A percentile compares a stretch with the other conserved stretches of the same genome.
phyloP scores from a whole-genome alignment of 2,113 vertebrate genomes.

The Bathybates hornii region DNA sequence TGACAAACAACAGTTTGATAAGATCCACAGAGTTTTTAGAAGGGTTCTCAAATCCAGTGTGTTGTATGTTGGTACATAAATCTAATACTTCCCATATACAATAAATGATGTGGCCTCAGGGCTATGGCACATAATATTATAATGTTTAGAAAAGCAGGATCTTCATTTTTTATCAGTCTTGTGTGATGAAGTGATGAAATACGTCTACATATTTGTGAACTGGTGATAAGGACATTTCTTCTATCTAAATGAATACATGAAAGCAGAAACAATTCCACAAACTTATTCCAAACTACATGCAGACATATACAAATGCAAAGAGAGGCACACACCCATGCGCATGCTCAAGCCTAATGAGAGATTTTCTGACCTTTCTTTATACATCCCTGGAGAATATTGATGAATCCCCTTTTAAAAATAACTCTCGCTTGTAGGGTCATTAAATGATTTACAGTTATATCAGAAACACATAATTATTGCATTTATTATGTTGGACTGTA shows the following conservation, averaged over 20 bases:
- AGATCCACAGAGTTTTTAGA: background rate
- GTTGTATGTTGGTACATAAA: background rate
- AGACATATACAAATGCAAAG: slow-evolving; percentile 1
- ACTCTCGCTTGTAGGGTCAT: slow-evolving; percentile 70
- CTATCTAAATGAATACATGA: background rate
- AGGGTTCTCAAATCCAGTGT: background rate
- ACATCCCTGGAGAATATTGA: slow-evolving; percentile 73
- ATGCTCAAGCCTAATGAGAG: slow-evolving; percentile 63
- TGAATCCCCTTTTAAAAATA: slow-evolving; percentile 76
- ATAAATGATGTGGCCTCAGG: background rate
- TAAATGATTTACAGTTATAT: slow-evolving; percentile 75
- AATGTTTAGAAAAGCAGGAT: background rate
- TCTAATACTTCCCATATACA: background rate
- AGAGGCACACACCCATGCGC: background rate
- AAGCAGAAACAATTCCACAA: slow-evolving; percentile 10
- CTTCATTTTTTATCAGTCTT: background rate
- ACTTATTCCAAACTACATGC: background rate
- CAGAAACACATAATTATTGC: slow-evolving; percentile 68
- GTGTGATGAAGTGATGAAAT: background rate
- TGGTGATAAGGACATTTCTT: background rate
- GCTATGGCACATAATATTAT: background rate
- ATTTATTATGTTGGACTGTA: slow-evolving; percentile 66
- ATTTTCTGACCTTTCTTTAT: slow-evolving; percentile 70
- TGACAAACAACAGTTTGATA: background rate
- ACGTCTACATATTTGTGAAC: background rate